phyloP scores from a whole-genome alignment of 1,140 invertebrate genomes.

The Chrysomallon squamiferum region DNA sequence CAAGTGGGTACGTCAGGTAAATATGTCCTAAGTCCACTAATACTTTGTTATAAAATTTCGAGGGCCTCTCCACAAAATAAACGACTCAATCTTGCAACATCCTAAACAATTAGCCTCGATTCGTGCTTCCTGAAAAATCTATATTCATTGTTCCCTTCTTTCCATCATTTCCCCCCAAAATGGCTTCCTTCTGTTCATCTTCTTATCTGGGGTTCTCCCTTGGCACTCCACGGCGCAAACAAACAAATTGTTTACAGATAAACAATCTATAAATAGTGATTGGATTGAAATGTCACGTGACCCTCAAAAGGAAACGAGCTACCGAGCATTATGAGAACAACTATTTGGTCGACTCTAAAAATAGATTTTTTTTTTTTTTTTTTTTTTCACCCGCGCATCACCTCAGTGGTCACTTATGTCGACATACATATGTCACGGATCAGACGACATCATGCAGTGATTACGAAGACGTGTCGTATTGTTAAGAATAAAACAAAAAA shows the following conservation, averaged over 20 bases:
- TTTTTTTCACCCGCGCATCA: conserved; percentile 19
- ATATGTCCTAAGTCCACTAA: too few species aligned
- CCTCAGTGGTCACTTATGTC: conserved; percentile 16
- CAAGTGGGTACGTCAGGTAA: too few species aligned
- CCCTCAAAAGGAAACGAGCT: conserved; percentile 38
- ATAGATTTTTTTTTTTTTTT: conserved; percentile 24
- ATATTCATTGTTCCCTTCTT: conserved; percentile 29
- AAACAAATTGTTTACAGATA: conserved; percentile 61
- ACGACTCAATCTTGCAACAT: too few species aligned
- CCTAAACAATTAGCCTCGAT: too few species aligned
- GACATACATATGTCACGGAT: background rate
- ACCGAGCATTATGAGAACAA: conserved; percentile 40
- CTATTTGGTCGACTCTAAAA: conserved; percentile 34
- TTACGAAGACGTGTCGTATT: too few species aligned
- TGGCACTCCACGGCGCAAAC: conserved; percentile 49
- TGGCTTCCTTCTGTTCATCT: conserved; percentile 42
- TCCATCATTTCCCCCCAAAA: conserved; percentile 42
- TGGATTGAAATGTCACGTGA: conserved; percentile 53
- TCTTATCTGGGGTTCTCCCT: conserved; percentile 46
- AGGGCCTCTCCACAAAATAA: too few species aligned
- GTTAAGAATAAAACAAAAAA: too few species aligned
- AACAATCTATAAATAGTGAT: conserved; percentile 52
- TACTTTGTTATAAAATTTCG: too few species aligned
- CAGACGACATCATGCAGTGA: too few species aligned
- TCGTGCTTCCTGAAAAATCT: too few species aligned